These are phyloP conservation scores for Amyelois transitella DNA, from an alignment of 1,140 invertebrate species.

Conservation along the genomic window DNA sequence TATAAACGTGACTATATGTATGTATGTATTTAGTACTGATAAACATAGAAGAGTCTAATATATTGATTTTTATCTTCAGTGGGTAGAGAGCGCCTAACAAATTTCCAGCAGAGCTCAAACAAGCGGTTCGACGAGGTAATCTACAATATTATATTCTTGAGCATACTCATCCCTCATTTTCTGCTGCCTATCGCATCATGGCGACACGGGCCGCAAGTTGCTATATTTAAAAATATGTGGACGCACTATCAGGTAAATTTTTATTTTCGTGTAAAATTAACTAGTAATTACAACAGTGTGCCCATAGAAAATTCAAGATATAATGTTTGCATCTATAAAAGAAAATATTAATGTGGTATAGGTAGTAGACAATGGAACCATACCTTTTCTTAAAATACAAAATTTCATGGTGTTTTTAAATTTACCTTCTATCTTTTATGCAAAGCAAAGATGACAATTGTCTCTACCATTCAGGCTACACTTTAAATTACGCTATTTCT, in stretches of 20 bases:
- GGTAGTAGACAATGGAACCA: no score
- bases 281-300: background rate
- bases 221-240: slow-evolving; percentile 84
- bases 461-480: no score
- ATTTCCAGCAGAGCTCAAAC: slow-evolving; percentile 75
- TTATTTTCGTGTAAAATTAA: background rate
- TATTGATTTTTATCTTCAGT: slow-evolving; percentile 44
- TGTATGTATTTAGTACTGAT: background rate
- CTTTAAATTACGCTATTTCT: no score
- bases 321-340: no score
- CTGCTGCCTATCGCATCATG: slow-evolving; percentile 80
- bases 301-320: no score
- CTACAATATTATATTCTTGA: slow-evolving; percentile 81
- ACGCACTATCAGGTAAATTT: slow-evolving; percentile 79
- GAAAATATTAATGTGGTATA: no score
- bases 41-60: background rate
- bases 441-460: no score
- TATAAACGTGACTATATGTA: no score
- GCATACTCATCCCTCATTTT: slow-evolving; percentile 81
- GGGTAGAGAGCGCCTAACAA: slow-evolving; percentile 69
- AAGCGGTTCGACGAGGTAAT: slow-evolving; percentile 82
- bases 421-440: no score
- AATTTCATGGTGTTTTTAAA: no score
- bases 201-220: slow-evolving; percentile 79
- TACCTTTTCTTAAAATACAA: no score